A percentile compares a stretch with the other conserved stretches of the same genome.
Conservation (phyloP, 2,113 vertebrate species). For the Sturnus vulgaris region DNA sequence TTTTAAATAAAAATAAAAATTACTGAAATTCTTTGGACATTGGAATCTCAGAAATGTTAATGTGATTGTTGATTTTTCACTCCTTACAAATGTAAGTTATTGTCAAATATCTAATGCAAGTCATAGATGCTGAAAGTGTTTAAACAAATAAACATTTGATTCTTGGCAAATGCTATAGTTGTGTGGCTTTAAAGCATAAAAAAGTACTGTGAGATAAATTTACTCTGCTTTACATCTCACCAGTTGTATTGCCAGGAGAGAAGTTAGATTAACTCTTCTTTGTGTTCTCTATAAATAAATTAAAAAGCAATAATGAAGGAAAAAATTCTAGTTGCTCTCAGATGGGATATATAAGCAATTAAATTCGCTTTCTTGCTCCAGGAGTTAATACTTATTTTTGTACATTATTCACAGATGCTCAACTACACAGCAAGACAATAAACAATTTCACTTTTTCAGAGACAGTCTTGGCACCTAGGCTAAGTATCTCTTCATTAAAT, state of each 20-base stretch:
- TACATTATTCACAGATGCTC: neutral
- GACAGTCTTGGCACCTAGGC: neutral
- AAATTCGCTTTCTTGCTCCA: neutral
- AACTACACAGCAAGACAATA: neutral
- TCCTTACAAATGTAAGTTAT: neutral
- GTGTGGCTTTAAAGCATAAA: neutral
- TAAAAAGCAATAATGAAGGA: neutral
- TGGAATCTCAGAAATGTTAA: neutral
- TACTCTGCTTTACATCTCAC: neutral
- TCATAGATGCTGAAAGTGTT: neutral
- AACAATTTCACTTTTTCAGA: neutral
- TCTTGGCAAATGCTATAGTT: neutral
- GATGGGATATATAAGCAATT: neutral
- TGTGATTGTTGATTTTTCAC: neutral
- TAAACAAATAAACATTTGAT: conserved; percentile 22
- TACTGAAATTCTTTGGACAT: neutral
- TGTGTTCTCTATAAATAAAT: neutral
- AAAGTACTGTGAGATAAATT: neutral
- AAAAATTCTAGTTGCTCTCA: neutral
- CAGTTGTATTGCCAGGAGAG: neutral
- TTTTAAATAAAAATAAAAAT: too few species aligned
- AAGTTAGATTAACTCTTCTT: neutral
- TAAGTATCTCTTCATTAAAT: neutral
- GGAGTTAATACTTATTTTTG: neutral
- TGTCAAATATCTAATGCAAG: neutral